These are phyloP conservation scores for Adelges cooleyi DNA, from an alignment of 1,140 invertebrate species.

Conservation along the genomic window DNA sequence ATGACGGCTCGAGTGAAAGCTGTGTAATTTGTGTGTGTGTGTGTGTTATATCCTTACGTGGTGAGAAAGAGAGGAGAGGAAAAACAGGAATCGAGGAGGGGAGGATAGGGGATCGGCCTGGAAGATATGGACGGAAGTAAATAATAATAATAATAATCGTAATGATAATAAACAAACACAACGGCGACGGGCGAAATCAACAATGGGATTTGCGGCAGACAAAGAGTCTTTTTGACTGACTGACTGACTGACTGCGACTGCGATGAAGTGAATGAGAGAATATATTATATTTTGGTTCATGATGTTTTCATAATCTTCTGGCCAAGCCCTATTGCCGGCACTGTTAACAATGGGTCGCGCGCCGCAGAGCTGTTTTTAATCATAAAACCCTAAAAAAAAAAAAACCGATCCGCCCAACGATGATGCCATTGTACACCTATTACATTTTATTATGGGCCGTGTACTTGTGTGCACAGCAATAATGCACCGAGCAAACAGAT, in stretches of 20 bases:
- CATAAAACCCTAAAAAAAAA: constrained; percentile 28
- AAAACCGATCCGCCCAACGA: constrained; percentile 20
- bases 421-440: constrained; percentile 5
- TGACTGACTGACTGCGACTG: background rate
- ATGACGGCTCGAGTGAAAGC: no score
- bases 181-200: constrained; percentile 7
- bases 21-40: no score
- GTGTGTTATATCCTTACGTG: no score
- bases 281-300: constrained; percentile 27
- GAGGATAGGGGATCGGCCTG: no score
- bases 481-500: no score
- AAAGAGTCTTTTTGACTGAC: constrained; percentile 29
- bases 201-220: constrained; percentile 19
- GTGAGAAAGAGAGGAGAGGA: no score
- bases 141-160: constrained; percentile 17
- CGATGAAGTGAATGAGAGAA: no score
- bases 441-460: background rate
- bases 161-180: constrained; percentile 15
- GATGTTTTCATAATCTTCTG: constrained; percentile 29
- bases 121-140: background rate
- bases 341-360: constrained; percentile 17
- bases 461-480: no score
- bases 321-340: background rate
- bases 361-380: constrained; percentile 21
- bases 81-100: no score